Base-by-base conservation (phyloP, 2,113 vertebrate species). In the Eonycteris spelaea region DNA sequence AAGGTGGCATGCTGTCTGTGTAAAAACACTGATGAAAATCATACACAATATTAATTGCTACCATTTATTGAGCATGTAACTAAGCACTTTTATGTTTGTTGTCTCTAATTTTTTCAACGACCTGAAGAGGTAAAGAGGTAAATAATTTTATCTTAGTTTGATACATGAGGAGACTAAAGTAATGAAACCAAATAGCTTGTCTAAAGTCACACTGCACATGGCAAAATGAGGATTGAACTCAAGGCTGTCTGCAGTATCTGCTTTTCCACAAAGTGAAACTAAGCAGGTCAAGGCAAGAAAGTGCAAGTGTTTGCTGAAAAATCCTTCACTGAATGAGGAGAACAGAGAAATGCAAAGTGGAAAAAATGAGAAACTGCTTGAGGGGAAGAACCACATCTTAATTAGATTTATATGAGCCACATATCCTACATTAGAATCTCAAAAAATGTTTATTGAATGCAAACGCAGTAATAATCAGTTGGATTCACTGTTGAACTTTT, bases 81-180 rank as follows among this genome's bases (percentile, higher is more conserved):
- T 38, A 84, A 78, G 71, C 10, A 18, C 33, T 75, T 86, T 82
- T 75, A 61, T 75, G 10, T 91, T 88, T 96, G 45, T 38, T 77
- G 18, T 87, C 33, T 67, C 53, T 74, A 18, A 92, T 57, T 93
- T 94, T 96, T 30, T 92, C 45, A 92, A 74, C 40, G 71, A 61
- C 22, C 22, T 70, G 6, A 65, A 95, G 78, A 82, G 63, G n/a
- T 73, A 87, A 65, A 95, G 78, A 82, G 63, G 38, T 73, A 87
- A 82, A 59, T 74, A 80, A 68, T 89, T 61, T 38, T 53, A 43
- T 87, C 71, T 78, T 38, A 22, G 16, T 28, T 92, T 82, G 40
- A 59, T 19, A 43, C 22, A 45, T 73, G 19, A 96, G 80, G 53
- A 91, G 89, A 75, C 59, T 67, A 33, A 85, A 63, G 55, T 51